phyloP scores from a whole-genome alignment of 2,113 vertebrate species.

The Sinosuthora webbiana region DNA sequence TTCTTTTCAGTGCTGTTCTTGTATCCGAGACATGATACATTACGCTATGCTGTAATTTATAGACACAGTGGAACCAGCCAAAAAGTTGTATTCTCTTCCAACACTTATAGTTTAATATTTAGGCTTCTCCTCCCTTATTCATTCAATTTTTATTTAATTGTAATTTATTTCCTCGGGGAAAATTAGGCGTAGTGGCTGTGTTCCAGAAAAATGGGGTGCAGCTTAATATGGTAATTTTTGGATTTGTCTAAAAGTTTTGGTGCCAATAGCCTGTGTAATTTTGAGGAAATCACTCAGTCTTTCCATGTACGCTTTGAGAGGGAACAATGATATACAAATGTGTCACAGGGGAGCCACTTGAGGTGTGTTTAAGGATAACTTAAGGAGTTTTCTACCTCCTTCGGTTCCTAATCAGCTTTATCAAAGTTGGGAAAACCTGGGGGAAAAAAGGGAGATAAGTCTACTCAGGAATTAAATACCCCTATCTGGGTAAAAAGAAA shows the following conservation, averaged over 20 bases:
- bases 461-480: not conserved
- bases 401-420: not conserved
- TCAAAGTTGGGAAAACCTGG: not conserved
- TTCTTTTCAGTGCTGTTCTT: slow-evolving; percentile 51
- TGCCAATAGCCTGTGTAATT: slow-evolving; percentile 46
- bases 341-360: not conserved
- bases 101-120: slow-evolving; percentile 40
- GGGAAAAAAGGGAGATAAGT: not conserved
- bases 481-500: not conserved
- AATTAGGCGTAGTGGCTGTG: slow-evolving; percentile 10
- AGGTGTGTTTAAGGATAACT: not conserved
- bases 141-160: slow-evolving; percentile 55
- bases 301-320: not conserved
- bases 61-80: slow-evolving; percentile 20
- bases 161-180: slow-evolving; percentile 38
- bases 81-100: slow-evolving; percentile 49
- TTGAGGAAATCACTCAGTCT: slow-evolving; percentile 6
- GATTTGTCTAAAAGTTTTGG: slow-evolving; percentile 17
- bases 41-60: slow-evolving; percentile 43
- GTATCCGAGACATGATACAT: slow-evolving; percentile 60
- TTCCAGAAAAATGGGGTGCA: slow-evolving; percentile 49
- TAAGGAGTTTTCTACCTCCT: not conserved
- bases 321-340: not conserved
- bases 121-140: slow-evolving; percentile 28
- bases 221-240: slow-evolving; percentile 31